Evolutionary conservation across 2,888 invertebrate species (phyloP), one percentile per base, ranked within the genome.

Genomic region (Melieria omissa): DNA sequence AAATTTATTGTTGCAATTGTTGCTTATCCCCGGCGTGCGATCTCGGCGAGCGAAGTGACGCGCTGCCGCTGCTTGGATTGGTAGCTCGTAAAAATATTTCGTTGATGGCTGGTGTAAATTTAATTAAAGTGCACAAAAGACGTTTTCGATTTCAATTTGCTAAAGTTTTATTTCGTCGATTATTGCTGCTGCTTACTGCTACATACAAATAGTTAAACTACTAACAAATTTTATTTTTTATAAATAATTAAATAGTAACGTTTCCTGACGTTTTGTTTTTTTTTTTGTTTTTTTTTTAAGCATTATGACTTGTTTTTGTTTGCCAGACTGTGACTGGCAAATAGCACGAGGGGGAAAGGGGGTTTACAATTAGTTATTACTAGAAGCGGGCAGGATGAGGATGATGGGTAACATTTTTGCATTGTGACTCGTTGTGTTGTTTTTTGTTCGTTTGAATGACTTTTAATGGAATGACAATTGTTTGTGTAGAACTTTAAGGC

Each of bases 281-380:
- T 54, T n/a, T 10, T 54, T 69, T 55, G 49, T 42, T 44, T 14
- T 61, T 63, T 58, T 68, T 69, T 69, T 57, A 41, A 9, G 10
- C 42, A 29, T 46, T 29, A 63, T 79, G 79, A 60, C 82, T 81
- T 81, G 81, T 81, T 81, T 76, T 80, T 78, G 74, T 69, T 80
- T 79, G 79, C 75, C 80, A 75, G 61, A 29, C 29, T 29, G 29
- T 62, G 65, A 10, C 16, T 70, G 75, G 77, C 75, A 80, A 80
- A 77, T 80, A 81, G 80, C 78, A 78, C 12, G 41, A 78, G 77
- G 78, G 77, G 78, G 14, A 45, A 10, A 4, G 42, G 45, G n/a
- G 54, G 70, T 49, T 6, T 42, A 54, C 52, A n/a, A 14, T 69
- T 16, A n/a, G 52, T 52, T 52, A 52, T n/a, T 5, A 6, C 14